Evolutionary conservation across 2,888 invertebrate genomes (phyloP).

Genomic region (Sturmia bella): DNA sequence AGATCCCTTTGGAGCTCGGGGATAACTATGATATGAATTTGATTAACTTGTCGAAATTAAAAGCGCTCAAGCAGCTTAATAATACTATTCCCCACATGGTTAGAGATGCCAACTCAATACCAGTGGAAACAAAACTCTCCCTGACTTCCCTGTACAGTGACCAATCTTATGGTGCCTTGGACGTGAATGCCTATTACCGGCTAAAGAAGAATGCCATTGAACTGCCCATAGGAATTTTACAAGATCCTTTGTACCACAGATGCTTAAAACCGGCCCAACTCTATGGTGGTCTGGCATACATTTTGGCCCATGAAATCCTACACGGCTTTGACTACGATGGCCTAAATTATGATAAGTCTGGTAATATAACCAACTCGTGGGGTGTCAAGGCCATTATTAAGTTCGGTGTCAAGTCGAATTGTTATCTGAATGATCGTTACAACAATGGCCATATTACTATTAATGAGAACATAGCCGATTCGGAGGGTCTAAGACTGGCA

Average conservation of each 20-base stretch:
- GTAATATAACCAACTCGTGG: constrained; percentile 75
- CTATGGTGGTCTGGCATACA: constrained; percentile 76
- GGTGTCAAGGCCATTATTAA: constrained; percentile 76
- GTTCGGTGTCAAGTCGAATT: constrained; percentile 76
- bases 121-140: constrained; percentile 37
- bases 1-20: constrained; percentile 16
- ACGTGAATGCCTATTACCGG: constrained; percentile 78
- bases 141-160: constrained; percentile 54
- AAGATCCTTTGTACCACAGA: constrained; percentile 72
- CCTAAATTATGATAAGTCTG: constrained; percentile 77
- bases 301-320: constrained; percentile 78
- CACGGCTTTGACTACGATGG: constrained; percentile 80
- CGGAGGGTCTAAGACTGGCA: constrained; percentile 78
- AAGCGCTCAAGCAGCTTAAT: constrained; percentile 45
- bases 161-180: constrained; percentile 73
- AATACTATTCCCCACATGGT: constrained; percentile 59
- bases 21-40: constrained; percentile 74
- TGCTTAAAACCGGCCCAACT: constrained; percentile 70
- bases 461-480: constrained; percentile 80
- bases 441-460: constrained; percentile 74
- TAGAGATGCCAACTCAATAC: constrained; percentile 28
- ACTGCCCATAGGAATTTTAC: constrained; percentile 77
- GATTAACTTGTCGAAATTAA: constrained; percentile 69
- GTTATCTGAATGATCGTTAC: constrained; percentile 75
- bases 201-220: constrained; percentile 77